A percentile compares a stretch with the other conserved stretches of the same genome.
These are phyloP conservation scores for Listronotus oregonensis DNA, from an alignment of 1,140 invertebrate species.

Conservation along the genomic window DNA sequence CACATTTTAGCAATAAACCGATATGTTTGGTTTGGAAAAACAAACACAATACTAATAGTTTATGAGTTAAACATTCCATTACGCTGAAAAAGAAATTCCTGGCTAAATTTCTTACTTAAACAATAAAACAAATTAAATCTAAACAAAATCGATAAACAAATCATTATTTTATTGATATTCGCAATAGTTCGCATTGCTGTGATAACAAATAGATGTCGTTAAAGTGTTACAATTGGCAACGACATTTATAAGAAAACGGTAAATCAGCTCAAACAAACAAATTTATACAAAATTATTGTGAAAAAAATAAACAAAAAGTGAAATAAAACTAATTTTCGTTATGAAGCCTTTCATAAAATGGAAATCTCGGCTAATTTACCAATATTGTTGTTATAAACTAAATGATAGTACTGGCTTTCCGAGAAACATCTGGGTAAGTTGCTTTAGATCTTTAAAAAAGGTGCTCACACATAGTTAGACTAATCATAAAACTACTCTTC, in stretches of 20 bases:
- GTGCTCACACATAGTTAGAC: too few relatives aligned
- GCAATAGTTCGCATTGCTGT: conserved; percentile 13
- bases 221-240: conserved; percentile 18
- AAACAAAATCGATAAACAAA: conserved; percentile 27
- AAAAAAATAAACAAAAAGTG: neutral
- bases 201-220: conserved; percentile 25
- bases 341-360: conserved; percentile 15
- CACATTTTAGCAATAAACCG: conserved; percentile 22
- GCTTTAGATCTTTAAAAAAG: too few relatives aligned
- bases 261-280: neutral
- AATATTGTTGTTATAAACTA: conserved; percentile 12
- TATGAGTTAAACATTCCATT: conserved; percentile 13
- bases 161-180: conserved; percentile 22
- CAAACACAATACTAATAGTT: conserved; percentile 31
- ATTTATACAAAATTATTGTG: neutral
- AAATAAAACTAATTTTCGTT: neutral
- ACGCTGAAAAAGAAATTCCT: conserved; percentile 11
- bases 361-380: conserved; percentile 11
- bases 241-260: conserved; percentile 19
- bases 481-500: too few relatives aligned
- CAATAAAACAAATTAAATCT: conserved; percentile 20
- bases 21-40: conserved; percentile 24
- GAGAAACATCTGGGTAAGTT: too few relatives aligned
- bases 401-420: neutral
- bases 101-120: conserved; percentile 4